Percentiles rank a stretch among this genome's conserved stretches.
These are phyloP conservation scores for Saguinus midas DNA, from an alignment of 2,113 vertebrate species.

Conservation along the genomic window DNA sequence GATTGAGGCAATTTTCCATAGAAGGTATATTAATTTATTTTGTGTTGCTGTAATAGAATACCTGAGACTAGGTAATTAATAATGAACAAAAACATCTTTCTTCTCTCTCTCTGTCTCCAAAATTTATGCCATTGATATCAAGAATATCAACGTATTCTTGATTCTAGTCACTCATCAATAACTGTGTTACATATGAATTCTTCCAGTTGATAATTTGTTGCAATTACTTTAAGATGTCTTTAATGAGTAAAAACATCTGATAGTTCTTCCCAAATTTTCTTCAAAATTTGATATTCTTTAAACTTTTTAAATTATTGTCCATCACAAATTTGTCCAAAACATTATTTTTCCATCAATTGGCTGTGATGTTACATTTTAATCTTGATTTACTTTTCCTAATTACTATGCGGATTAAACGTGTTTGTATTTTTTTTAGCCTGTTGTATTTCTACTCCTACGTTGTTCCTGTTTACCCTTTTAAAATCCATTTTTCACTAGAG, in stretches of 20 bases:
- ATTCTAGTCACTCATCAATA: background rate
- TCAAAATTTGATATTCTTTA: background rate
- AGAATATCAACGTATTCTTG: background rate
- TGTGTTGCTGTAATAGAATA: background rate
- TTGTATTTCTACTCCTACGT: slow-evolving; percentile 28
- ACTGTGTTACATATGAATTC: background rate
- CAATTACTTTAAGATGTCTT: background rate
- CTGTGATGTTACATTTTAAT: background rate
- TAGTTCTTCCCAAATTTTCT: background rate
- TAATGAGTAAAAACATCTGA: background rate
- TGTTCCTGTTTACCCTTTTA: background rate
- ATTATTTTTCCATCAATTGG: background rate
- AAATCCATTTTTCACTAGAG: slow-evolving; percentile 14
- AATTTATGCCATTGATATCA: too few species aligned
- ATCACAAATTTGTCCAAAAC: background rate
- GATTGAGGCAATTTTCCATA: background rate
- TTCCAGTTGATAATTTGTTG: background rate
- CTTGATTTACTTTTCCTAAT: slow-evolving; percentile 26
- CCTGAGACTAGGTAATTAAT: background rate
- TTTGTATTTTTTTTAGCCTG: slow-evolving; percentile 29
- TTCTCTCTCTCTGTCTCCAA: too few species aligned
- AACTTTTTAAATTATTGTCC: background rate
- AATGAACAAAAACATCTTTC: background rate
- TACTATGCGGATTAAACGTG: background rate
- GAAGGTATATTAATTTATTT: background rate